Evolutionary conservation across 1,140 invertebrate genomes (phyloP).

Genomic region (Temnothorax curvispinosus): DNA sequence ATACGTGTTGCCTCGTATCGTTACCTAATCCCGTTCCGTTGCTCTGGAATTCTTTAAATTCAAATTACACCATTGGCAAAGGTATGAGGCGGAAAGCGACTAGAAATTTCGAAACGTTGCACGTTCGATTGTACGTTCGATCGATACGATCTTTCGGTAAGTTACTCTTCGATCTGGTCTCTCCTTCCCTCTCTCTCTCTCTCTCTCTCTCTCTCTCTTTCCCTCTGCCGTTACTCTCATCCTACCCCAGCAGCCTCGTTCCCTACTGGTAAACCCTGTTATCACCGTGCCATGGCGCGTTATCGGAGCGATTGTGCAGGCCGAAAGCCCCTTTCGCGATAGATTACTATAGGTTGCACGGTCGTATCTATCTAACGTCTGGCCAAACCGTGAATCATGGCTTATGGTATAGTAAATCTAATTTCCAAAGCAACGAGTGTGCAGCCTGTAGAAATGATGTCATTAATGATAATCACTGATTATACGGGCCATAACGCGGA

Average conservation of each 20-base stretch:
- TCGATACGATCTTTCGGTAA: slow-evolving; percentile 74
- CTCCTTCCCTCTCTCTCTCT: background rate
- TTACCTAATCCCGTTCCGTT: slow-evolving; percentile 37
- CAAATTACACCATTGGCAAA: slow-evolving; percentile 36
- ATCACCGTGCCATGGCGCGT: slow-evolving; percentile 75
- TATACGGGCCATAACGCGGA: background rate
- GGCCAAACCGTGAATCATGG: slow-evolving; percentile 66
- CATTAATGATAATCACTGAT: slow-evolving; percentile 32
- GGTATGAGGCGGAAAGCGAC: slow-evolving; percentile 2
- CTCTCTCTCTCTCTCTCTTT: background rate
- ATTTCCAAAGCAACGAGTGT: slow-evolving; percentile 67
- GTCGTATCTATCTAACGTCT: slow-evolving; percentile 72
- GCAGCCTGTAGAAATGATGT: slow-evolving; percentile 61
- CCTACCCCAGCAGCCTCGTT: slow-evolving; percentile 31
- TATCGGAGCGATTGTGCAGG: slow-evolving; percentile 74
- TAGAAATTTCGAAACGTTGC: slow-evolving; percentile 62
- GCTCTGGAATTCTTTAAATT: slow-evolving; percentile 54
- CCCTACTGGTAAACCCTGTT: slow-evolving; percentile 72
- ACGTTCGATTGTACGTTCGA: slow-evolving; percentile 55
- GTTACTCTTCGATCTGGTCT: slow-evolving; percentile 40
- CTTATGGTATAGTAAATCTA: slow-evolving; percentile 67
- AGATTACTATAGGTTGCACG: slow-evolving; percentile 72
- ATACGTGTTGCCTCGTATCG: slow-evolving; percentile 34
- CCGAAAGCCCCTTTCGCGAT: slow-evolving; percentile 75
- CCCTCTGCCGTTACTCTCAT: slow-evolving; percentile 39